Evolutionary conservation across 2,797 vertebrate genomes (phyloP), one percentile per base, ranked within the genome.

Genomic region (Parauchenoglanis punctatus): DNA sequence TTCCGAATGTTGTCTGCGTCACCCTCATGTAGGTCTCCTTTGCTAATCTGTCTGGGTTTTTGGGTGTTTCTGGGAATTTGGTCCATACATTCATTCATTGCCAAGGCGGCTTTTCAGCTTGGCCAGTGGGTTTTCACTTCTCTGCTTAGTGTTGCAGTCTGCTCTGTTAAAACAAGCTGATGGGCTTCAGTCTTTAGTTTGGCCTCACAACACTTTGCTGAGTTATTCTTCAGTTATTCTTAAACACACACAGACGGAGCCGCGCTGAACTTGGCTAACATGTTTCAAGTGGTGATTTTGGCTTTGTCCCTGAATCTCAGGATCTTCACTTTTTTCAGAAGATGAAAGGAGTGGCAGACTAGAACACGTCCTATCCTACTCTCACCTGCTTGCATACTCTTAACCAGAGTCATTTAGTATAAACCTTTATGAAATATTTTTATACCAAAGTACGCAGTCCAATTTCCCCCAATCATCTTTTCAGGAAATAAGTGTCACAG

Each of bases 1-100:
- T 94, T 94, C 93, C 84, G 91, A 93, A 94, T 94, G 94, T 93
- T 92, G 91, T 92, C 91, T 86, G 75, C 87, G 6, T 88, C 88
- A 86, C 88, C 0, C 18, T 85, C 87, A 88, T 89, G 86, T 87
- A 61, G 76, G 54, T 87, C 89, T 87, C 87, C 77, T 83, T 61
- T 91, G 86, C 91, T 84, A 85, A 88, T 86, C 89, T 89, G 89
- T 88, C 90, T 84, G 83, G 78, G 86, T 85, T 72, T 20, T 35
- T 83, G 89, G 87, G 63, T 89, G 88, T 92, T 91, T 87, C 31
- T 83, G 86, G 84, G 89, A 90, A 75, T 54, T 40, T 20, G 28
- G 54, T 89, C 35, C 85, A 84, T 75, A 44, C 80, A 90, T 59
- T 85, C 28, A 35, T 63, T 46, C 28, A 40, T 86, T 83, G 63